Percentiles rank a stretch among this genome's conserved stretches.
Conservation (phyloP, 2,797 vertebrate genomes). For the Ctenopoma multispine region DNA sequence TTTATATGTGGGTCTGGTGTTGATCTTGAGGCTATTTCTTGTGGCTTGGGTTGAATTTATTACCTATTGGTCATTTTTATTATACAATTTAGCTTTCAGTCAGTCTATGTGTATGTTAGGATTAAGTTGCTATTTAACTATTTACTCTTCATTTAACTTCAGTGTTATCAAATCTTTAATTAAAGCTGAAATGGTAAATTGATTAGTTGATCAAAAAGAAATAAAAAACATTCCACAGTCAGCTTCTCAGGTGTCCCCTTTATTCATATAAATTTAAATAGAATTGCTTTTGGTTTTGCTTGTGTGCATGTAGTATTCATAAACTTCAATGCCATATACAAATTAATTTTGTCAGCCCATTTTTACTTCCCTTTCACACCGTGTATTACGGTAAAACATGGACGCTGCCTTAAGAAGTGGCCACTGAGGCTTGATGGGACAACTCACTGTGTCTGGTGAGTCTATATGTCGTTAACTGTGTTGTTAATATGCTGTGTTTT, state of each 20-base stretch:
- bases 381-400: constrained; percentile 77
- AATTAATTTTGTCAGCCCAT: neutral
- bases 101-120: too few relatives aligned
- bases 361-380: constrained; percentile 4
- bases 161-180: neutral
- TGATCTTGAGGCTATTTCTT: too few relatives aligned
- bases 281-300: neutral
- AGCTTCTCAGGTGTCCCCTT: neutral
- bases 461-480: neutral
- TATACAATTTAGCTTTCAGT: too few relatives aligned
- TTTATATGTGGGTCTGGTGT: too few relatives aligned
- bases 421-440: constrained; percentile 5
- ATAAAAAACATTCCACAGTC: neutral
- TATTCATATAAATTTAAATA: neutral
- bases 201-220: neutral
- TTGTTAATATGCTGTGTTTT: neutral
- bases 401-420: constrained; percentile 26
- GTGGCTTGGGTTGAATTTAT: too few relatives aligned
- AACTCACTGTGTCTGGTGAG: constrained; percentile 38
- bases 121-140: too few relatives aligned
- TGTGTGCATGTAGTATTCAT: neutral
- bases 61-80: too few relatives aligned
- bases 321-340: neutral
- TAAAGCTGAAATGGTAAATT: neutral
- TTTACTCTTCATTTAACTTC: too few relatives aligned